Conservation (phyloP, 1,140 invertebrate species). For the Agraylea sexmaculata region DNA sequence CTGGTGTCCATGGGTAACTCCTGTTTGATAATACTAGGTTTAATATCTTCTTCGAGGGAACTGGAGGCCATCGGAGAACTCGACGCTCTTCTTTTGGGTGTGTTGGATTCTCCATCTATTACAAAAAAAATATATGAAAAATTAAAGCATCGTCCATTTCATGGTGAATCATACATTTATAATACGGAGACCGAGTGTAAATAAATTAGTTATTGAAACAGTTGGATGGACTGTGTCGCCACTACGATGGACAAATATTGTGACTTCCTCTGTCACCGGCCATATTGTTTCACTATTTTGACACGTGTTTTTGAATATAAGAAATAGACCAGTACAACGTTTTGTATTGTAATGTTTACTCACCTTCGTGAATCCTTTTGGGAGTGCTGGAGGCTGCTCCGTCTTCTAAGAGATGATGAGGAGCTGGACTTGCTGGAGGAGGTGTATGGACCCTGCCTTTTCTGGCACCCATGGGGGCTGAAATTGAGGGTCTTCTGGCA, state of each 20-base stretch:
- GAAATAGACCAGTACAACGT: too few relatives aligned
- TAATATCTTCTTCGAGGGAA: slow-evolving; percentile 52
- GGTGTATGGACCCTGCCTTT: slow-evolving; percentile 52
- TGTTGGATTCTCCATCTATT: slow-evolving; percentile 42
- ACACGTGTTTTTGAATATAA: too few relatives aligned
- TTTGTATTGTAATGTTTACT: slow-evolving; percentile 14
- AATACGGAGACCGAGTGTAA: slow-evolving; percentile 2
- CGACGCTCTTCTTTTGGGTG: slow-evolving; percentile 49
- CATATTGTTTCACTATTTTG: too few relatives aligned
- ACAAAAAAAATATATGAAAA: slow-evolving; percentile 3
- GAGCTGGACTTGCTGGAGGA: slow-evolving; percentile 44
- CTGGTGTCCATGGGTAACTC: slow-evolving; percentile 50
- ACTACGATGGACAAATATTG: not conserved
- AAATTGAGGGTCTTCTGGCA: slow-evolving; percentile 57
- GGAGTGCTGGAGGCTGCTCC: slow-evolving; percentile 57
- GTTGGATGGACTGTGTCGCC: slow-evolving; percentile 1
- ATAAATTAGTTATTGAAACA: slow-evolving; percentile 17
- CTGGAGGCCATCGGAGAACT: slow-evolving; percentile 50
- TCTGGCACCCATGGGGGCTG: slow-evolving; percentile 58
- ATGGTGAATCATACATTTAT: too few relatives aligned
- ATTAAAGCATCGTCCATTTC: too few relatives aligned
- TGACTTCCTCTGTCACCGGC: too few relatives aligned
- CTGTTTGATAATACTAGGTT: slow-evolving; percentile 63
- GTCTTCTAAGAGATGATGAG: slow-evolving; percentile 49
- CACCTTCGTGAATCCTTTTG: slow-evolving; percentile 50